These are phyloP conservation scores for Colletes gigas DNA, from an alignment of 1,140 invertebrate genomes.

Conservation along the genomic window DNA sequence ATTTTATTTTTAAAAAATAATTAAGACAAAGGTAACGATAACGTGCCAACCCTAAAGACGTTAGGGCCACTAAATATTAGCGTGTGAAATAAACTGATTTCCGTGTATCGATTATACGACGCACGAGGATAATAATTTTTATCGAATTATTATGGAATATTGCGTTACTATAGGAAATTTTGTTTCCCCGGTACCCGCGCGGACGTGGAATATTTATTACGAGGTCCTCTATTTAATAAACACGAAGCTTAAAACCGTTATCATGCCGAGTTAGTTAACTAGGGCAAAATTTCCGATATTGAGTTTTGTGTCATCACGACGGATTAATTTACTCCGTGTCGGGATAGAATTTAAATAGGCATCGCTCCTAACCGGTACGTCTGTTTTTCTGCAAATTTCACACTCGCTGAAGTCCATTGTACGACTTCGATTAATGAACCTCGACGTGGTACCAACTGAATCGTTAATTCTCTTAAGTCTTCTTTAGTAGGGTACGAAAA, in stretches of 20 bases:
- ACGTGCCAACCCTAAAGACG: no score
- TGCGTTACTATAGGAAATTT: background rate
- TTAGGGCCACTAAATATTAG: no score
- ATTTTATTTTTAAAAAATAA: no score
- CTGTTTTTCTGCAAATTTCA: background rate
- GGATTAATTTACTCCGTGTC: slow-evolving; percentile 13
- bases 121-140: background rate
- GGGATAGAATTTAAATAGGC: background rate
- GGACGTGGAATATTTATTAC: background rate
- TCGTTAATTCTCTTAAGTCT: no score
- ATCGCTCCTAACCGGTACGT: background rate
- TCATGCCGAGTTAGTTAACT: slow-evolving; percentile 22
- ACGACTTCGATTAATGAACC: background rate
- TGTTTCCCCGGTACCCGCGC: background rate
- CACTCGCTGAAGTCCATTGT: background rate
- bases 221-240: background rate
- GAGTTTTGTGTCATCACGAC: slow-evolving; percentile 16
- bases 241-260: slow-evolving; percentile 13
- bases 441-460: no score
- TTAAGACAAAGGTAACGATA: no score
- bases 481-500: no score
- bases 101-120: no score
- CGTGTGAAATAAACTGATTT: no score
- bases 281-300: slow-evolving; percentile 40
- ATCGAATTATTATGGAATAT: background rate